A percentile compares a stretch with the other conserved stretches of the same genome.
phyloP scores from a whole-genome alignment of 2,113 vertebrate species.

The Sialia sialis region DNA sequence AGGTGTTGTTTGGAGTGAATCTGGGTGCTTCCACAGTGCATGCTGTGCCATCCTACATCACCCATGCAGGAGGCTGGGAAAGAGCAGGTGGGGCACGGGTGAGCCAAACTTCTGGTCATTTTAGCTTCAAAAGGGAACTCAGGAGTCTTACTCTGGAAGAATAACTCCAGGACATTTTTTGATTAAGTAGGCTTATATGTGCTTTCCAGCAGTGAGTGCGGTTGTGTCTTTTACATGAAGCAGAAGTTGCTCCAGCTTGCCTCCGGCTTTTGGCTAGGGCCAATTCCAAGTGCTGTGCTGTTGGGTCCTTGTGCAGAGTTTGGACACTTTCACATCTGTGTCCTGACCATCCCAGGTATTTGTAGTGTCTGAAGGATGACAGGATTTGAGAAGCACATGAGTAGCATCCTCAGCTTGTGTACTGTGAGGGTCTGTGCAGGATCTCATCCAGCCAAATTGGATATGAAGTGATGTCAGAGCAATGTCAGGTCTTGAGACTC shows the following conservation, averaged over 20 bases:
- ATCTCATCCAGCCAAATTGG: neutral
- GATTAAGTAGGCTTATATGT: neutral
- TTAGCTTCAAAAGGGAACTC: neutral
- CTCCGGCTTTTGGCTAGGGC: neutral
- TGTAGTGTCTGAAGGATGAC: neutral
- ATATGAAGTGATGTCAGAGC: neutral
- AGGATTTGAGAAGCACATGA: neutral
- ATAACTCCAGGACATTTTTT: neutral
- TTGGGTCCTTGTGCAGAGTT: neutral
- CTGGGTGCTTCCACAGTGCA: accelerated
- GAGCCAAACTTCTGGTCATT: neutral
- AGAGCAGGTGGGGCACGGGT: neutral
- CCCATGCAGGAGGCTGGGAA: neutral
- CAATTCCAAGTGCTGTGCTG: neutral
- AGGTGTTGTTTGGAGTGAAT: neutral
- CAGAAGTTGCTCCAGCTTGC: neutral
- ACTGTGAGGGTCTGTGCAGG: neutral
- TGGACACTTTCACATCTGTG: neutral
- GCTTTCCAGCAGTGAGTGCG: neutral
- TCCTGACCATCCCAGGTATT: neutral
- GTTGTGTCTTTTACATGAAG: neutral
- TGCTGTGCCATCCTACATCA: neutral
- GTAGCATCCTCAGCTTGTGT: neutral
- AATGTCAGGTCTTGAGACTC: neutral
- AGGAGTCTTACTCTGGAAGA: neutral